These are phyloP conservation scores for Muscicapa adusta DNA, from an alignment of 2,113 vertebrate species.

Conservation along the genomic window DNA sequence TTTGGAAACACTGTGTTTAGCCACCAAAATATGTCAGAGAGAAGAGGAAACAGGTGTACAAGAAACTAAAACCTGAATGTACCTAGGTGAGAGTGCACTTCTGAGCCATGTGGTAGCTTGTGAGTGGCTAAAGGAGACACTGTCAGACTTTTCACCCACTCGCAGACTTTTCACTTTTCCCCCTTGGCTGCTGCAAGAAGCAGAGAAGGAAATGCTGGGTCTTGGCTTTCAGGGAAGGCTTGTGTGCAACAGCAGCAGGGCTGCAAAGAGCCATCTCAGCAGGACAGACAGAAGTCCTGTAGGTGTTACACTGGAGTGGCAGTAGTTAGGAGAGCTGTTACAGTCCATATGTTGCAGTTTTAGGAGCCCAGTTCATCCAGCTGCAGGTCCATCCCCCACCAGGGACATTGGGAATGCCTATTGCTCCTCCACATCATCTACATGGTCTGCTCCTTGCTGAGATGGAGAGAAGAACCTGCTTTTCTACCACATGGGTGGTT, in stretches of 20 bases:
- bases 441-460: neutral
- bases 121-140: neutral
- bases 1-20: neutral
- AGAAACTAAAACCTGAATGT: neutral
- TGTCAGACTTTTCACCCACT: neutral
- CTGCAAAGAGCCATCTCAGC: neutral
- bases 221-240: neutral
- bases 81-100: neutral
- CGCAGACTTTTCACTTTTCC: neutral
- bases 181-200: neutral
- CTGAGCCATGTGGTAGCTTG: neutral
- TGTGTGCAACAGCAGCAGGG: neutral
- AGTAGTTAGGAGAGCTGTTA: neutral
- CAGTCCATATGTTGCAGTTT: neutral
- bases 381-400: neutral
- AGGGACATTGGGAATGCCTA: neutral
- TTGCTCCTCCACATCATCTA: neutral
- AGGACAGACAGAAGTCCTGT: neutral
- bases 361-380: neutral
- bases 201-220: neutral
- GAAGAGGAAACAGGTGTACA: neutral
- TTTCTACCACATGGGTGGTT: neutral
- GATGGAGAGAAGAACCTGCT: neutral
- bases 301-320: accelerated
- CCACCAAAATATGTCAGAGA: neutral